Evolutionary conservation across 2,888 invertebrate genomes (phyloP).

Genomic region (Rotaria magnacalcarata): DNA sequence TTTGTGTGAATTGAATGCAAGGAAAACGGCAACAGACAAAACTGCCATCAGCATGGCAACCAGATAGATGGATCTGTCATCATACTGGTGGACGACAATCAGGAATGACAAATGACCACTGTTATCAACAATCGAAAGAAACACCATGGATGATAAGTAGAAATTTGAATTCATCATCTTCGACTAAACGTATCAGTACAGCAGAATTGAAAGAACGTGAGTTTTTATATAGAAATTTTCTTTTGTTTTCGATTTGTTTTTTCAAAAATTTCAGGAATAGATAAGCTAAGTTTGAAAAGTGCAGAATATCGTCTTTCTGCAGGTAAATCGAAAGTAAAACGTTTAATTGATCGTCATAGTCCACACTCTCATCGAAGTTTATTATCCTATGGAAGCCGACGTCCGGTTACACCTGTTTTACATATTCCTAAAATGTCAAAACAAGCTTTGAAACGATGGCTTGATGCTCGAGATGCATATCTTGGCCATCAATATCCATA

Average conservation of each 20-base stretch:
- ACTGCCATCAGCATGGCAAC: constrained; percentile 5
- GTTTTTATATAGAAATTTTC: not conserved
- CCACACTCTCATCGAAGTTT: not conserved
- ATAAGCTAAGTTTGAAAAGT: not conserved
- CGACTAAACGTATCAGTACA: not conserved
- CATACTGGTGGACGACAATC: not conserved
- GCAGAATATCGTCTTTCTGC: constrained; percentile 1
- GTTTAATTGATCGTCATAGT: not conserved
- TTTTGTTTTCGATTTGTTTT: not conserved
- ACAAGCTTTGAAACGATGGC: constrained; percentile 3
- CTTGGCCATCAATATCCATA: not conserved
- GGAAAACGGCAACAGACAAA: not conserved
- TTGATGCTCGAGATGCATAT: not conserved
- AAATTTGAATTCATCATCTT: not conserved
- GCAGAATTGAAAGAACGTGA: not conserved
- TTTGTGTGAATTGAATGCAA: not conserved
- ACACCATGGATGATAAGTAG: not conserved
- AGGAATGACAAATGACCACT: not conserved
- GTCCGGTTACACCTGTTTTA: not conserved
- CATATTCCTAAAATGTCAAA: not conserved
- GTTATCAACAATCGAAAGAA: no score
- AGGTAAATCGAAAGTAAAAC: not conserved
- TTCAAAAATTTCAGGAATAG: not conserved
- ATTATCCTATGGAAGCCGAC: not conserved
- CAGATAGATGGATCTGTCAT: not conserved